Percentiles rank a stretch among this genome's conserved stretches.
phyloP scores from a whole-genome alignment of 2,888 invertebrate species.

The Carpatolechia fugitivella region DNA sequence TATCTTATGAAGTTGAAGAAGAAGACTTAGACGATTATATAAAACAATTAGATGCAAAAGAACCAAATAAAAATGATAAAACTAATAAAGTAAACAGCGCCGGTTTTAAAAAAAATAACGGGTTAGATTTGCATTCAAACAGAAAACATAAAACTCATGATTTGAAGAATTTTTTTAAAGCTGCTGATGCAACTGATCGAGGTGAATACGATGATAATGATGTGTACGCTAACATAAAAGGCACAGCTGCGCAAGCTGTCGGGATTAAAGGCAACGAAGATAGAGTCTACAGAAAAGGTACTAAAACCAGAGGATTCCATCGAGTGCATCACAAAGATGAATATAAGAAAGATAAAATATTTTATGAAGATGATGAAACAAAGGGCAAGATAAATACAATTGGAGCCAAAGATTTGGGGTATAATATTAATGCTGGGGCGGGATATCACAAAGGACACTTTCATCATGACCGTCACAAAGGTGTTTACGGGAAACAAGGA shows the following conservation, averaged over 20 bases:
- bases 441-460: slow-evolving; percentile 57
- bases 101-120: slow-evolving; percentile 52
- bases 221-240: slow-evolving; percentile 59
- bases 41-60: slow-evolving; percentile 43
- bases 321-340: slow-evolving; percentile 80
- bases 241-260: slow-evolving; percentile 54
- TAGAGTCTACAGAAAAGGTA: slow-evolving; percentile 75
- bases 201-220: slow-evolving; percentile 59
- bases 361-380: slow-evolving; percentile 78
- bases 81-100: slow-evolving; percentile 38
- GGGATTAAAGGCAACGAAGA: slow-evolving; percentile 64
- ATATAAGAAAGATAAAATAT: slow-evolving; percentile 79
- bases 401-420: slow-evolving; percentile 69
- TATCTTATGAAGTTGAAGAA: slow-evolving; percentile 56
- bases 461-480: slow-evolving; percentile 64
- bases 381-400: slow-evolving; percentile 72
- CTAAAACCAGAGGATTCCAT: slow-evolving; percentile 79
- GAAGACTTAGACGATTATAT: slow-evolving; percentile 54
- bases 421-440: slow-evolving; percentile 62
- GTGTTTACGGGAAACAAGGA: slow-evolving; percentile 67
- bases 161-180: slow-evolving; percentile 53
- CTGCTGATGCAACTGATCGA: slow-evolving; percentile 45
- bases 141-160: slow-evolving; percentile 50
- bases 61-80: slow-evolving; percentile 27
- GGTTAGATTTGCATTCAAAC: slow-evolving; percentile 45